Evolutionary conservation across 92 coral and sea anemone genomes (phyloP).

Genomic region (Phenganax subtilis): DNA sequence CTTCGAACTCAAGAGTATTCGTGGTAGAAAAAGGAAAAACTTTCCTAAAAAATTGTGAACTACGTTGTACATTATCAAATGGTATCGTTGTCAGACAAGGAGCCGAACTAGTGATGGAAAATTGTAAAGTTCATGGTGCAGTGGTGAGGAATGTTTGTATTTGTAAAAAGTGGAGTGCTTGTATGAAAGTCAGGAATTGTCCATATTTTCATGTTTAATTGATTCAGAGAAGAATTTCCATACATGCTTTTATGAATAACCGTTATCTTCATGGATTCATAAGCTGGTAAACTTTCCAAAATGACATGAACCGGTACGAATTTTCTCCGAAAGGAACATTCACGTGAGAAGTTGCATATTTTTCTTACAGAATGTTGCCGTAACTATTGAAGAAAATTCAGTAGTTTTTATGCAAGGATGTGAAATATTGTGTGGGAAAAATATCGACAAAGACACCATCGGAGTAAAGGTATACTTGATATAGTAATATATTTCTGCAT

Average conservation of each 20-base stretch:
- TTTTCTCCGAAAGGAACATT: too few species aligned
- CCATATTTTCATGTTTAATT: too few species aligned
- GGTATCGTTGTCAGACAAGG: slow-evolving; percentile 55
- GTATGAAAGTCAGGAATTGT: too few species aligned
- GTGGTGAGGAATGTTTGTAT: slow-evolving; percentile 41
- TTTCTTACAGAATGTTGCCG: slow-evolving; percentile 2
- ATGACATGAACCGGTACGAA: too few species aligned
- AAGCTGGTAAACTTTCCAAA: too few species aligned
- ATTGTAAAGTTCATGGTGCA: slow-evolving; percentile 65
- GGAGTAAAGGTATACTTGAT: slow-evolving; percentile 17
- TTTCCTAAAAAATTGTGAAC: slow-evolving; percentile 61
- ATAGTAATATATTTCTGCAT: too few species aligned
- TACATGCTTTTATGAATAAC: too few species aligned
- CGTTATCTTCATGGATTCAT: too few species aligned
- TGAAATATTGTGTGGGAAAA: slow-evolving; percentile 3
- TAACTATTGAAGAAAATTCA: slow-evolving; percentile 17
- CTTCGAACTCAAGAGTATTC: slow-evolving; percentile 53
- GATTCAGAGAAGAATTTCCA: too few species aligned
- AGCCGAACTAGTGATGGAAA: slow-evolving; percentile 60
- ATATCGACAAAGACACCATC: not conserved
- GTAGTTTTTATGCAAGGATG: slow-evolving; percentile 12
- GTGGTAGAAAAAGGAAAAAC: slow-evolving; percentile 57
- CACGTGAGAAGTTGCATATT: not conserved
- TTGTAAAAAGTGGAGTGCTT: too few species aligned
- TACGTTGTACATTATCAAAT: slow-evolving; percentile 53